Base-by-base conservation (phyloP, 64 coral and sea anemone genomes). In the Pocillopora verrucosa region DNA sequence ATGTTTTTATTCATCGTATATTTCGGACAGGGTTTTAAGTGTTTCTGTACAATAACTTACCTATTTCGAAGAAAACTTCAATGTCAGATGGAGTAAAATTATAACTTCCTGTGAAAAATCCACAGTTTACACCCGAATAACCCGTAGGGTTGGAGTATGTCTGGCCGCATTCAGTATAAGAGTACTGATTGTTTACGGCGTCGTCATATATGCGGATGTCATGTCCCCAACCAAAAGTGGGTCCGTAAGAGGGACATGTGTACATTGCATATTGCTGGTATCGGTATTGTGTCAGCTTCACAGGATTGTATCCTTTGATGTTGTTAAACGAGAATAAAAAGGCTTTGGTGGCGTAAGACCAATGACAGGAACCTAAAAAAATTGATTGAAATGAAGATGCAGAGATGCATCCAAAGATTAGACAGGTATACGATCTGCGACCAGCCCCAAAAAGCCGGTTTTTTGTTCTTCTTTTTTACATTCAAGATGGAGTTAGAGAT, bases 241-340 rank as follows among this genome's bases (percentile, higher is more conserved):
- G 83, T 56, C 83, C 83, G 22, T 86, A 58, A 57, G 0, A 1
- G 1, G 36, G 1, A 14, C 3, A 13, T 25, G 35, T 34, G 26
- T 74, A 59, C 56, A 86, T 86, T 1, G 83, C 83, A 56, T 86
- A 73, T 69, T 73, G 83, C 16, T 58, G 34, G 13, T 86, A 20
- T 57, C 22, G 83, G 1, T 10, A 13, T 22, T 58, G 3, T 19
- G 65, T 51, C 20, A 86, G 38, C 83, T 86, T 86, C 16, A 86
- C 65, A 2, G 83, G 83, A 74, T 51, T 73, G 57, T 73, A 59
- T 51, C 83, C 67, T 72, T 24, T 45, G 9, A 13, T 13, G 38
- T 74, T 86, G 65, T 74, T 72, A 36, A 86, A 45, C 6, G 83
- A 86, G 67, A 45, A 86, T 36, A 86, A 65, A n/a, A 86, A 86